phyloP scores from a whole-genome alignment of 2,113 vertebrate genomes.

The Gallinago media region DNA sequence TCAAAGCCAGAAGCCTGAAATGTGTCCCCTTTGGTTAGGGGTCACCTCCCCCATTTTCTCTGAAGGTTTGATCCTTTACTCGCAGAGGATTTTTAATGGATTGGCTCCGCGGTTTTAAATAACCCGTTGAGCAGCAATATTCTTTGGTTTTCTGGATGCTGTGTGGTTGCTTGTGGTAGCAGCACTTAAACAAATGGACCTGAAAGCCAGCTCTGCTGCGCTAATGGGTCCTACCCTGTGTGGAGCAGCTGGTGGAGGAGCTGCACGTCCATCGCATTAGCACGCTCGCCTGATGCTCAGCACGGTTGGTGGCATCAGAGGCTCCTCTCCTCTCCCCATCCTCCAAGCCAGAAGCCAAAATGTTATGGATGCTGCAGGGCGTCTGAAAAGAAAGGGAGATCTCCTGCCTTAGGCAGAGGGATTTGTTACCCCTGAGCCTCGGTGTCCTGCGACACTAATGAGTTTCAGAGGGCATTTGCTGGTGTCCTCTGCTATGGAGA shows the following conservation, averaged over 20 bases:
- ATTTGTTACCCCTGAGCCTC: not conserved
- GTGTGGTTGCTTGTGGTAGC: not conserved
- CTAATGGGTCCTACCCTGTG: not conserved
- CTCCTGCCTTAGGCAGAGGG: not conserved
- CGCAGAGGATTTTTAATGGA: not conserved
- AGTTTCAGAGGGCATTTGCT: not conserved
- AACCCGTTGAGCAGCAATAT: not conserved
- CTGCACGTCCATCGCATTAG: not conserved
- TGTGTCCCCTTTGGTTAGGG: not conserved
- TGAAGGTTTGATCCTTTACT: not conserved
- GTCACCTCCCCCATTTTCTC: not conserved
- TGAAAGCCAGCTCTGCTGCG: not conserved
- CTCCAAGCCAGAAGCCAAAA: not conserved
- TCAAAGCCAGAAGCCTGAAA: not conserved
- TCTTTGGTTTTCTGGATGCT: not conserved
- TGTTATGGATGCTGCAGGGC: not conserved
- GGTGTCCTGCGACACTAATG: not conserved
- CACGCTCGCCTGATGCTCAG: not conserved
- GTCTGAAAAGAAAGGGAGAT: not conserved
- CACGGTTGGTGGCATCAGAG: not conserved
- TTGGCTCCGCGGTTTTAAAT: not conserved
- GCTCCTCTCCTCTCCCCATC: not conserved
- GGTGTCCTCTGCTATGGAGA: not conserved
- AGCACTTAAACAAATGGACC: constrained; percentile 55
- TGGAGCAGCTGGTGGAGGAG: constrained; percentile 25